Conservation (phyloP, 2,888 invertebrate genomes). For the Cylloceria caligata region DNA sequence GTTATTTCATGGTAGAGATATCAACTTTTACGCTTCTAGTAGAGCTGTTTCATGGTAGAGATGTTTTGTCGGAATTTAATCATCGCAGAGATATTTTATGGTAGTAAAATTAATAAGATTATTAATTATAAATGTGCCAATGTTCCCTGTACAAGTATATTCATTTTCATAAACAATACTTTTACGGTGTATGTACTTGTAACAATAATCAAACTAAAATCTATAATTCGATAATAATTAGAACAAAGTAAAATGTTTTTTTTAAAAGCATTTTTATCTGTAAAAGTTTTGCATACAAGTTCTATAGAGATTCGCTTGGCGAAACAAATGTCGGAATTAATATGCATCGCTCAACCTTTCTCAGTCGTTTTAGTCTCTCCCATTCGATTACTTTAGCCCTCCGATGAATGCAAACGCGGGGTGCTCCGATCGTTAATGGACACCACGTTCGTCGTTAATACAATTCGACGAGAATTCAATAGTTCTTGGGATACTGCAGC, state of each 20-base stretch:
- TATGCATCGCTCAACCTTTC: background rate
- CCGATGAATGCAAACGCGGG: conserved; percentile 27
- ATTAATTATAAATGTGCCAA: too few species aligned
- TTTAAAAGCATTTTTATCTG: too few species aligned
- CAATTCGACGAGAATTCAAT: conserved; percentile 58
- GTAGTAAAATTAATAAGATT: too few species aligned
- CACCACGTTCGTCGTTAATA: conserved; percentile 7
- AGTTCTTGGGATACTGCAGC: conserved; percentile 7
- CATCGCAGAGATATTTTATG: too few species aligned
- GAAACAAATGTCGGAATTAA: conserved; percentile 8
- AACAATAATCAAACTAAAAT: background rate
- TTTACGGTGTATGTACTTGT: too few species aligned
- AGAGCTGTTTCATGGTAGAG: too few species aligned
- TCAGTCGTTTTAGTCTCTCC: conserved; percentile 3
- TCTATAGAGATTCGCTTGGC: conserved; percentile 12
- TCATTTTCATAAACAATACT: too few species aligned
- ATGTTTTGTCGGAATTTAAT: too few species aligned
- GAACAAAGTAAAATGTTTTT: too few species aligned
- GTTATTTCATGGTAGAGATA: too few species aligned
- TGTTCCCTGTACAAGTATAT: too few species aligned
- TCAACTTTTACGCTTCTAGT: too few species aligned
- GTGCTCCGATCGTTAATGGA: conserved; percentile 24
- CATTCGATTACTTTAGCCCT: conserved; percentile 20
- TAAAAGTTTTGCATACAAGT: background rate
- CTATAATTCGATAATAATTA: background rate